Percentiles rank a stretch among this genome's conserved stretches.
Evolutionary conservation across 2,888 invertebrate genomes (phyloP).

Genomic region (Lasioglossum pauxillum): DNA sequence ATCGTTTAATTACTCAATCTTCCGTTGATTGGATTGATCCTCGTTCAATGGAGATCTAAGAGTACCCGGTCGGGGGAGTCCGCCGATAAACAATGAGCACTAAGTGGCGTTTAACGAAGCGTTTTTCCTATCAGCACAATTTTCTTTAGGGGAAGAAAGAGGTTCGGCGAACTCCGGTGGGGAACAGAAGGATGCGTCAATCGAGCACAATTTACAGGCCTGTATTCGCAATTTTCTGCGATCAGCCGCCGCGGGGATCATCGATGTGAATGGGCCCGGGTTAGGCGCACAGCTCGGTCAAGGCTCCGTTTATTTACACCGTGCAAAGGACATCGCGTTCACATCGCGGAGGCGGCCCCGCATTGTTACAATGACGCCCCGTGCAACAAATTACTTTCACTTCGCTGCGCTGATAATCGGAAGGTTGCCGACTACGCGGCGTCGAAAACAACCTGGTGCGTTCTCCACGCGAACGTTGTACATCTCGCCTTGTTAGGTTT

Average conservation of each 20-base stretch:
- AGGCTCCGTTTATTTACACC: slow-evolving; percentile 73
- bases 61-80: background rate
- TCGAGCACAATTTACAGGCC: slow-evolving; percentile 32
- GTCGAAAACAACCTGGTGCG: background rate
- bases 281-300: slow-evolving; percentile 65
- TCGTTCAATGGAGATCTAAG: background rate
- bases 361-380: slow-evolving; percentile 56
- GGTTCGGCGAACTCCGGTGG: slow-evolving; percentile 44
- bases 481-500: background rate
- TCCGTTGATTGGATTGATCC: background rate
- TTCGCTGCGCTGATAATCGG: slow-evolving; percentile 51
- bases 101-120: slow-evolving; percentile 22
- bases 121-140: slow-evolving; percentile 38
- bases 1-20: background rate
- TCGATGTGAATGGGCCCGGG: slow-evolving; percentile 45
- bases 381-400: slow-evolving; percentile 69
- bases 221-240: slow-evolving; percentile 16
- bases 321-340: slow-evolving; percentile 73
- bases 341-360: slow-evolving; percentile 58
- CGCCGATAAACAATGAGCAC: background rate
- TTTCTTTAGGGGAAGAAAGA: slow-evolving; percentile 13
- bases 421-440: slow-evolving; percentile 9
- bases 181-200: slow-evolving; percentile 37
- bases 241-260: slow-evolving; percentile 8
- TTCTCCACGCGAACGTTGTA: background rate